These are phyloP conservation scores for Malthinus seriepunctatus DNA, from an alignment of 2,888 invertebrate species.

Conservation along the genomic window DNA sequence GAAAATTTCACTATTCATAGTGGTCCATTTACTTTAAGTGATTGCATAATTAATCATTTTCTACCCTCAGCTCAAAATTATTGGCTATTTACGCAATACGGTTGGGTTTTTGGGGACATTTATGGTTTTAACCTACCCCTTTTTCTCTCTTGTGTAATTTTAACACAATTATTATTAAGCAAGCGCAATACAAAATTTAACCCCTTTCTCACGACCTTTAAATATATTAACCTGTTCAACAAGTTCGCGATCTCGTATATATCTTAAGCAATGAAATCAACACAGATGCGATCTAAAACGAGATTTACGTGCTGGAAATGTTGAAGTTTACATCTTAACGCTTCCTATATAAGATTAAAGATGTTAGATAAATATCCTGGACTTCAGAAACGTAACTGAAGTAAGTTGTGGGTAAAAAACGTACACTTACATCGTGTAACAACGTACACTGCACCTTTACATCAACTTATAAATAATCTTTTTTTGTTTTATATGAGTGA, in stretches of 20 bases:
- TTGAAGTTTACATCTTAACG: slow-evolving; percentile 17
- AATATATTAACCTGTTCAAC: slow-evolving; percentile 29
- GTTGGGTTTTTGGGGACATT: no score
- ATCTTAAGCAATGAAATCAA: slow-evolving; percentile 26
- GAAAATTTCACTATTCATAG: slow-evolving; percentile 14
- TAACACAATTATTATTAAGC: no score
- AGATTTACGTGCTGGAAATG: slow-evolving; percentile 22
- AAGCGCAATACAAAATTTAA: not conserved
- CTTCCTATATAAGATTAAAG: slow-evolving; percentile 8
- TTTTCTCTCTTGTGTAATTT: no score
- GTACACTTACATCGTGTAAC: no score
- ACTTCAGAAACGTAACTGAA: not conserved
- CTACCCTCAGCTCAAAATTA: slow-evolving; percentile 1
- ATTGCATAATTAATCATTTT: slow-evolving; percentile 12
- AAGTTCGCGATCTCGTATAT: slow-evolving; percentile 27
- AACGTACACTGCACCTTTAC: no score
- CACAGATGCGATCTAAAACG: slow-evolving; percentile 25
- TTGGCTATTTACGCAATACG: not conserved
- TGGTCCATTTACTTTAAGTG: slow-evolving; percentile 18
- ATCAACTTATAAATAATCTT: not conserved
- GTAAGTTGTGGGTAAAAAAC: no score
- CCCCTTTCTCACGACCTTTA: slow-evolving; percentile 29
- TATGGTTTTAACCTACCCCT: no score
- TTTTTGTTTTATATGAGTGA: not conserved
- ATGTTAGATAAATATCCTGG: slow-evolving; percentile 12